A percentile compares a stretch with the other conserved stretches of the same genome.
Conservation (phyloP, 1,140 invertebrate genomes). For the Zophobas atratus region DNA sequence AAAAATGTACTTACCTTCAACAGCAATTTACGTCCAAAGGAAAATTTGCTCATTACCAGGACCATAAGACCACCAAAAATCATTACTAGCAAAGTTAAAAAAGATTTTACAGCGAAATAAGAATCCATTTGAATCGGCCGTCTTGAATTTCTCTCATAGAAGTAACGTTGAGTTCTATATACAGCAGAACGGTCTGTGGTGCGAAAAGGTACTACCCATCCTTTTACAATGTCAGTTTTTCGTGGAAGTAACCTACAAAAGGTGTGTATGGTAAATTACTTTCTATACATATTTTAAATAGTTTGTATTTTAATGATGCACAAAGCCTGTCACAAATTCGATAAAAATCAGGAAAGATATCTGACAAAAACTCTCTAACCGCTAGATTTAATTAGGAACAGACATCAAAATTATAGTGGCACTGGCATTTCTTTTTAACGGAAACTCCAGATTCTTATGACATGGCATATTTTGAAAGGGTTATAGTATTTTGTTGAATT, state of each 20-base stretch:
- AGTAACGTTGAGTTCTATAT: slow-evolving; percentile 81
- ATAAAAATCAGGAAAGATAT: no score
- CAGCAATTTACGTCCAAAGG: slow-evolving; percentile 68
- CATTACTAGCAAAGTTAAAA: slow-evolving; percentile 69
- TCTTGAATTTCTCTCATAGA: slow-evolving; percentile 78
- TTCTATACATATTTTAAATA: no score
- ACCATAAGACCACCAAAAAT: slow-evolving; percentile 76
- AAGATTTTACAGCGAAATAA: slow-evolving; percentile 73
- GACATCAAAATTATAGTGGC: no score
- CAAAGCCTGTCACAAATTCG: no score
- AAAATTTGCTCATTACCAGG: slow-evolving; percentile 76
- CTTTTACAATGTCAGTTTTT: slow-evolving; percentile 72
- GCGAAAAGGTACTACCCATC: slow-evolving; percentile 84
- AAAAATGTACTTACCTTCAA: slow-evolving; percentile 11
- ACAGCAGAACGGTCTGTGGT: slow-evolving; percentile 87
- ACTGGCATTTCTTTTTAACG: no score
- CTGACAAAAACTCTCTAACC: no score
- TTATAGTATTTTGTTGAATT: no score
- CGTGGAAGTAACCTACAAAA: slow-evolving; percentile 75
- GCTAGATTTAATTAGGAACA: no score
- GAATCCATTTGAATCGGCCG: slow-evolving; percentile 80
- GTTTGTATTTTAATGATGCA: no score
- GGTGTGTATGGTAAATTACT: no score
- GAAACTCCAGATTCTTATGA: no score
- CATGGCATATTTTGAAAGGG: no score